These are phyloP conservation scores for Gymnothorax reevesii DNA, from an alignment of 2,797 vertebrate genomes.

Conservation along the genomic window DNA sequence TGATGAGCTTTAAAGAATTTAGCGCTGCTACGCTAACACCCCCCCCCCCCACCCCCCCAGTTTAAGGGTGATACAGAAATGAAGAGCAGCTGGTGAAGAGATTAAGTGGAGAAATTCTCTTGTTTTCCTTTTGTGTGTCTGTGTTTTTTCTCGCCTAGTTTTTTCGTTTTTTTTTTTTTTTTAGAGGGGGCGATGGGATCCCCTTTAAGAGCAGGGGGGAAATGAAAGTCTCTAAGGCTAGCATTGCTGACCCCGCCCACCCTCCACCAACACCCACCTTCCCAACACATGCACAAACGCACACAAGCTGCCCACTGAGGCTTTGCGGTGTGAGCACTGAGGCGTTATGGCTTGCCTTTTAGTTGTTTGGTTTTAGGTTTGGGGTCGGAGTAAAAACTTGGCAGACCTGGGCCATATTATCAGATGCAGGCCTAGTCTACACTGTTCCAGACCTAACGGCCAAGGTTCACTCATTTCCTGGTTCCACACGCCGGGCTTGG, in stretches of 20 bases:
- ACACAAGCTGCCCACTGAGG: no score
- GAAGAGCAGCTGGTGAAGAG: constrained; percentile 18
- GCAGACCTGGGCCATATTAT: no score
- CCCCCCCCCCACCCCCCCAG: neutral
- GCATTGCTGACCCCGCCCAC: neutral
- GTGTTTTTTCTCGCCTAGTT: neutral
- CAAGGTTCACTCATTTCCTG: no score
- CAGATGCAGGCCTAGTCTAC: no score
- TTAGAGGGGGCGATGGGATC: neutral
- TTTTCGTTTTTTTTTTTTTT: neutral
- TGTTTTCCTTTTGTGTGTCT: neutral
- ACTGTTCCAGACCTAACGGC: neutral
- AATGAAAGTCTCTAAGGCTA: neutral
- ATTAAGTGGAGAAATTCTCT: constrained; percentile 20
- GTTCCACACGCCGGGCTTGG: no score
- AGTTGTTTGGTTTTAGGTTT: no score
- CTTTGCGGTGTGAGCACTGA: no score
- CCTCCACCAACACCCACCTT: no score
- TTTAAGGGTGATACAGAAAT: constrained; percentile 13
- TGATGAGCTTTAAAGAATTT: constrained; percentile 37
- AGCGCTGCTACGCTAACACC: neutral
- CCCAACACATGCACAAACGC: no score
- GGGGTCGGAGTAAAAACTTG: no score
- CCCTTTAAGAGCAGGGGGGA: neutral
- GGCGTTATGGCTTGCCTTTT: no score